These are phyloP conservation scores for Cnemophilus loriae DNA, from an alignment of 2,113 vertebrate species.

Conservation along the genomic window DNA sequence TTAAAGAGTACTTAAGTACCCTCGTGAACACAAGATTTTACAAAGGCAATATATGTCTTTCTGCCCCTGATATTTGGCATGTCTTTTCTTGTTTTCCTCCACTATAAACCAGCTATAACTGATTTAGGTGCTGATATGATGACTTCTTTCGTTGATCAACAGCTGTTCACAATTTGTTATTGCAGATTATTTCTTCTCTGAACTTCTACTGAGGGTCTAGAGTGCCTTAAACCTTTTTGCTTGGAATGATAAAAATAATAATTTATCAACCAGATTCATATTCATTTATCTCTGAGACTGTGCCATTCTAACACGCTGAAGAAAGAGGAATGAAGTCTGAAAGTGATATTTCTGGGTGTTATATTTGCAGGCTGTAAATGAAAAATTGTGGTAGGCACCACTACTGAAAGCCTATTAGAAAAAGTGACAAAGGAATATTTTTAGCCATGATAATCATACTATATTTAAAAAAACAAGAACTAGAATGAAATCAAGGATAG, in stretches of 20 bases:
- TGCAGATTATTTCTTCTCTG: constrained; percentile 30
- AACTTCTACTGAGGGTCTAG: background rate
- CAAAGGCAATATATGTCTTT: background rate
- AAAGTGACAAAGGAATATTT: background rate
- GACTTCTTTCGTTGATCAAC: constrained; percentile 43
- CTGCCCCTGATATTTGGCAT: background rate
- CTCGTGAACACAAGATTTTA: background rate
- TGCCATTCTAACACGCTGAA: background rate
- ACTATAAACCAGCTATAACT: constrained; percentile 15
- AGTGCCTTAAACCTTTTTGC: background rate
- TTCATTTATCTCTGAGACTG: background rate
- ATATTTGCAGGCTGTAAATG: background rate
- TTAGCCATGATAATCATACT: background rate
- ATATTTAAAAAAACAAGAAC: background rate
- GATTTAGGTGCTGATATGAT: constrained; percentile 39
- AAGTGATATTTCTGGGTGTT: background rate
- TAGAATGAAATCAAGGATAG: background rate
- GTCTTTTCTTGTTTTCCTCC: background rate
- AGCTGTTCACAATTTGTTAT: constrained; percentile 31
- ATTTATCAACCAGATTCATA: background rate
- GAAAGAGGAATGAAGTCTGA: background rate
- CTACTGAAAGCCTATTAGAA: background rate
- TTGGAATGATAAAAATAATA: constrained; percentile 14
- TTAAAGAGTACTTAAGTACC: background rate
- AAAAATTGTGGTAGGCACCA: background rate